These are phyloP conservation scores for Villa cingulata DNA, from an alignment of 2,888 invertebrate species.

Conservation along the genomic window DNA sequence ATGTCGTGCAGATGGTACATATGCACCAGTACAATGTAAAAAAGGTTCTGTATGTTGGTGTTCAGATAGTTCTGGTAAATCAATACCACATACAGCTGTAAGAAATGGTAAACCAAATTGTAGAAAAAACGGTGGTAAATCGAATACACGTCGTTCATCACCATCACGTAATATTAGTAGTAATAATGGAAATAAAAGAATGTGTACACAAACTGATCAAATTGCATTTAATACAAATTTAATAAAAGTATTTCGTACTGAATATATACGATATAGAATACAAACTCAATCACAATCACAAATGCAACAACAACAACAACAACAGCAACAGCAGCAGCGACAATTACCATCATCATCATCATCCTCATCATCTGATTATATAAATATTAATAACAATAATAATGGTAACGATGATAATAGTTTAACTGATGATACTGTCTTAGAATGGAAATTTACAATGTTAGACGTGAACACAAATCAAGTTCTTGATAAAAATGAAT, in stretches of 20 bases:
- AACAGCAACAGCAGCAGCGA: neutral
- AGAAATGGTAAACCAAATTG: constrained; percentile 58
- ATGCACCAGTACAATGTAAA: constrained; percentile 75
- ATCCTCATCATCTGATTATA: neutral
- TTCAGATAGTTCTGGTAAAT: constrained; percentile 70
- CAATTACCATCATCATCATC: neutral
- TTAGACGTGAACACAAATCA: constrained; percentile 71
- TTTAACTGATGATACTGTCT: constrained; percentile 41
- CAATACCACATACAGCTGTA: constrained; percentile 66
- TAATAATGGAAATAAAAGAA: constrained; percentile 28
- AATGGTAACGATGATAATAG: constrained; percentile 12
- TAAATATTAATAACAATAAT: neutral
- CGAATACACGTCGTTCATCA: constrained; percentile 47
- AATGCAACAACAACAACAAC: constrained; percentile 15
- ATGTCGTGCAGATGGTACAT: constrained; percentile 72
- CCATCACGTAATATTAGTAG: constrained; percentile 34
- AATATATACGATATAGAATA: constrained; percentile 44
- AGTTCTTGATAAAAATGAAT: constrained; percentile 65
- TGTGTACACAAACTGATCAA: constrained; percentile 62
- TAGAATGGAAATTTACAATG: constrained; percentile 82
- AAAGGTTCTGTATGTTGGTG: constrained; percentile 78
- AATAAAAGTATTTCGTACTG: constrained; percentile 70
- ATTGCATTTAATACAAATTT: constrained; percentile 71
- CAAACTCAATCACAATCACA: constrained; percentile 18
- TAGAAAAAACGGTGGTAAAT: constrained; percentile 42